Conservation (phyloP, 2,888 invertebrate genomes). For the Strigamia maritima region DNA sequence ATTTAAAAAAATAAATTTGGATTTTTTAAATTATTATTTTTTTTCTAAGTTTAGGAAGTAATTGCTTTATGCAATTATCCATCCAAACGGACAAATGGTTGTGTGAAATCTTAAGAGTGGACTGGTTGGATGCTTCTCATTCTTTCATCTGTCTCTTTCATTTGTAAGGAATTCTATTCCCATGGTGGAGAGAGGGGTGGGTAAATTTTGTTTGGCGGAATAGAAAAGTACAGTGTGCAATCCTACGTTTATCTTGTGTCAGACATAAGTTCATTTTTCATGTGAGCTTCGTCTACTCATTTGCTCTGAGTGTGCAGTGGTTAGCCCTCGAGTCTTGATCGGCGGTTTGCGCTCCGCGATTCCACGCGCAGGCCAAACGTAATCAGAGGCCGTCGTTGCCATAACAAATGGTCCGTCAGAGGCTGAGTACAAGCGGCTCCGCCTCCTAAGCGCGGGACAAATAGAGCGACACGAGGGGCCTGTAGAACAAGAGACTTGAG, state of each 20-base stretch:
- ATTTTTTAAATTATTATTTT: neutral
- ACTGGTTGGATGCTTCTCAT: neutral
- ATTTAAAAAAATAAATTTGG: neutral
- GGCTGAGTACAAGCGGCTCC: neutral
- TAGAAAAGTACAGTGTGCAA: slow-evolving; percentile 4
- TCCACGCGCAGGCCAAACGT: neutral
- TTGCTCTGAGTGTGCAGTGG: slow-evolving; percentile 4
- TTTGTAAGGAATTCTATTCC: slow-evolving; percentile 3
- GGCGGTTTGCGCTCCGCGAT: slow-evolving; percentile 2
- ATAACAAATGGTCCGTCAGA: slow-evolving; percentile 4
- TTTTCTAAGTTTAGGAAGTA: neutral
- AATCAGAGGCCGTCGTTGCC: neutral
- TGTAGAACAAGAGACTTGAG: slow-evolving; percentile 4
- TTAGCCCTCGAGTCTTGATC: slow-evolving; percentile 4
- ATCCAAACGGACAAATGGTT: neutral
- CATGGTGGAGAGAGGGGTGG: neutral
- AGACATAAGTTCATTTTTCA: slow-evolving; percentile 4
- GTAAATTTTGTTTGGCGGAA: neutral
- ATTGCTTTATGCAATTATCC: slow-evolving; percentile 3
- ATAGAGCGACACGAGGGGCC: slow-evolving; percentile 4
- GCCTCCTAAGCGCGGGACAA: neutral
- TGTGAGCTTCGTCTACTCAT: neutral
- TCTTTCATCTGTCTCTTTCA: slow-evolving; percentile 4
- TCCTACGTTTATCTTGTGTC: slow-evolving; percentile 4
- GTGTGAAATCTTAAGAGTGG: neutral